Evolutionary conservation across 1,140 invertebrate genomes (phyloP), one percentile per base, ranked within the genome.

Genomic region (Yoshiicerus persimilis): DNA sequence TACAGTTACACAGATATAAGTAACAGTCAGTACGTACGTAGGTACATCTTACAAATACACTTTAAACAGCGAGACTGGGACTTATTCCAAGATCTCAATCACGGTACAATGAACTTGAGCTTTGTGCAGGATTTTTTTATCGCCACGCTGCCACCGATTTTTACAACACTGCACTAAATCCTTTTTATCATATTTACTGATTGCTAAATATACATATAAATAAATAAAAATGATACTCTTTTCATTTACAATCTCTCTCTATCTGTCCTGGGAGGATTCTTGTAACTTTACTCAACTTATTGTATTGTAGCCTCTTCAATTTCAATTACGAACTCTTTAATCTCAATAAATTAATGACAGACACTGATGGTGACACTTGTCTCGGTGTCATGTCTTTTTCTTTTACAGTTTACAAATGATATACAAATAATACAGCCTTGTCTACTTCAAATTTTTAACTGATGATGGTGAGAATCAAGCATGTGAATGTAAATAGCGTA

Each of bases 41-140:
- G 34, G 30, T 23, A 75, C 70, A 75, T 30, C 25, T 77, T 80
- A 70, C 64, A 70, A 27, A 70, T 70, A 25, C 23, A 70, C 64
- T 70, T 36, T 20, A 80, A 20, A 80, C 23, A 80, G 75, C 75
- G 30, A 80, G 75, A 84, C 47, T 84, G 83, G 83, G 83, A 41
- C 38, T 47, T 41, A 84, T 84, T 84, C 83, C 83, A 84, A 84
- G 83, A 84, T 84, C 83, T 84, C 83, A 84, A 84, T 84, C 83
- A 84, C 38, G 41, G 83, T 84, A 84, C 83, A 84, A 41, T 56
- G 83, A 84, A 47, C 83, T 84, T 84, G 83, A 47, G 83, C 83
- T 47, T 80, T 80, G 75, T 80, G 75, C 34, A 80, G 75, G 75
- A 80, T 80, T 80, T 80, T 70, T 80, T 36, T 80, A 80, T 80